A percentile compares a stretch with the other conserved stretches of the same genome.
These are phyloP conservation scores for Tetragonisca angustula DNA, from an alignment of 2,888 invertebrate genomes.

Conservation along the genomic window DNA sequence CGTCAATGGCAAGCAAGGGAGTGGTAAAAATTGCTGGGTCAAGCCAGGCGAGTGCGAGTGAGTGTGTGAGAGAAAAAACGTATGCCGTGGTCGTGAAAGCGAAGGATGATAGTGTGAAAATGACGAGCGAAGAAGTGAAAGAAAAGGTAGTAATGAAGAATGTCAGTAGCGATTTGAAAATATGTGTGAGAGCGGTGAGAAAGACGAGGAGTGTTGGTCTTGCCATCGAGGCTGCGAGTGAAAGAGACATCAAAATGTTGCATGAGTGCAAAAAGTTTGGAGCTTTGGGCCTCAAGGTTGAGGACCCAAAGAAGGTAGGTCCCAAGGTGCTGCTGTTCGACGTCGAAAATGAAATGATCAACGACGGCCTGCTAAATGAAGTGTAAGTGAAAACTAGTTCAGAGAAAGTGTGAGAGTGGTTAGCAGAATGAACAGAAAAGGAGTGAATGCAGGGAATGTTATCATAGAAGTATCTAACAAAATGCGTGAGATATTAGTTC, in stretches of 20 bases:
- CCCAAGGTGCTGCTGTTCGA: slow-evolving; percentile 4
- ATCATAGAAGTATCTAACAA: slow-evolving; percentile 3
- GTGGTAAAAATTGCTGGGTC: too few species aligned
- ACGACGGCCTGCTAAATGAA: slow-evolving; percentile 3
- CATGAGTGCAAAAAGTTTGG: neutral
- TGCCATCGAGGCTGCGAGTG: slow-evolving; percentile 15
- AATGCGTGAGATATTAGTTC: neutral
- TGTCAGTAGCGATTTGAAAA: too few species aligned
- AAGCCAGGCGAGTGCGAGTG: neutral
- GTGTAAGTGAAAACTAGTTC: slow-evolving; percentile 1
- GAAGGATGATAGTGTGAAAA: neutral
- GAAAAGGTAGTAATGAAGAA: too few species aligned
- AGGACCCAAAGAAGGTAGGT: neutral
- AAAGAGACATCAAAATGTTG: neutral
- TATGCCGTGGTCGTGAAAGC: neutral
- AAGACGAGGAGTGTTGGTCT: neutral
- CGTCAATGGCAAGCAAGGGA: too few species aligned
- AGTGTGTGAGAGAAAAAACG: fast-evolving
- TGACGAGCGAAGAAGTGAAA: neutral
- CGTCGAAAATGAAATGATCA: neutral
- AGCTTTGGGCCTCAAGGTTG: neutral
- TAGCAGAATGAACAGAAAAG: neutral
- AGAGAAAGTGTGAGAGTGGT: neutral
- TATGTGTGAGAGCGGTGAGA: too few species aligned
- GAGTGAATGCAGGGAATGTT: neutral